phyloP scores from a whole-genome alignment of 2,797 vertebrate species.

The Etheostoma nigrum region DNA sequence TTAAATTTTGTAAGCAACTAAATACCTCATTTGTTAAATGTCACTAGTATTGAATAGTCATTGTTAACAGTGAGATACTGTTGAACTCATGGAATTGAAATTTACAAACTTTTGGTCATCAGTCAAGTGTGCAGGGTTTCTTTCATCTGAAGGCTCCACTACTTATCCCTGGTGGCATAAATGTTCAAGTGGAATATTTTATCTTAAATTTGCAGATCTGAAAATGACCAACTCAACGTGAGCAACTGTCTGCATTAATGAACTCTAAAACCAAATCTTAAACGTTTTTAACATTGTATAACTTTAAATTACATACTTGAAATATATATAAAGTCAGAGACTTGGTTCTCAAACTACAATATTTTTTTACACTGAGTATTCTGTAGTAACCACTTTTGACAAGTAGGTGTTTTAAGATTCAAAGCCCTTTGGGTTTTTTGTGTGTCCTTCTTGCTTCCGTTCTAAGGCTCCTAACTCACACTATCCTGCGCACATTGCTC shows the following conservation, averaged over 20 bases:
- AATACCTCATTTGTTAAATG: neutral
- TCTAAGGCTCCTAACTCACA: conserved; percentile 6
- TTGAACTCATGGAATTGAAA: too few species aligned
- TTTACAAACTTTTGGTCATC: too few species aligned
- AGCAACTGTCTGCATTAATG: too few species aligned
- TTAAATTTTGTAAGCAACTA: neutral
- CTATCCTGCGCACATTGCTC: neutral
- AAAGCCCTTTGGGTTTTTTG: neutral
- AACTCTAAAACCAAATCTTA: neutral
- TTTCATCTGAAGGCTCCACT: too few species aligned
- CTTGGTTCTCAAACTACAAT: neutral
- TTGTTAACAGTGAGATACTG: neutral
- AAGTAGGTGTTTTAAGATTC: neutral
- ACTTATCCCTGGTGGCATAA: neutral
- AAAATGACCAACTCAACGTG: too few species aligned
- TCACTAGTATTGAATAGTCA: neutral
- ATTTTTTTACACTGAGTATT: neutral
- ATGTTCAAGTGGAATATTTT: neutral
- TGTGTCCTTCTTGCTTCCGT: neutral
- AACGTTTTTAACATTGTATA: neutral
- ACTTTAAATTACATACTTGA: neutral
- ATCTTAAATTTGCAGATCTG: too few species aligned
- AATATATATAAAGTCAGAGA: neutral
- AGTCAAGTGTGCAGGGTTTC: too few species aligned
- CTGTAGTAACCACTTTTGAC: neutral